Evolutionary conservation across 2,113 vertebrate genomes (phyloP), one percentile per base, ranked within the genome.

Genomic region (Dascyllus trimaculatus): DNA sequence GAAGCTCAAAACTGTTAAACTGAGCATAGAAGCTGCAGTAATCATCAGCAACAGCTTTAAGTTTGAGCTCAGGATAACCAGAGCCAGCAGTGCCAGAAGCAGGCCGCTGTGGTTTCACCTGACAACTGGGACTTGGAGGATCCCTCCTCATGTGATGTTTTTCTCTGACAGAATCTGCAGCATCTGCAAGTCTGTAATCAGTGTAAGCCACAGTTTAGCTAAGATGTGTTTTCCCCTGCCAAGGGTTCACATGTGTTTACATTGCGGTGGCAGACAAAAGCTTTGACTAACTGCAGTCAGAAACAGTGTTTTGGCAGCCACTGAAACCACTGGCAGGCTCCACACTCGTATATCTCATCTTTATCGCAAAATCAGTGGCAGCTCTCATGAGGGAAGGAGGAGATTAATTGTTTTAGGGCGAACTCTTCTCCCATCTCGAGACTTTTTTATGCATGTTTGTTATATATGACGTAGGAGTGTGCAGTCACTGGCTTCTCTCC

Each of bases 311-410:
- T 93, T 94, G 95, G 94, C 95, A 95, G 95, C 95, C 94, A 87
- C 94, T 87, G 86, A 84, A 94, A 94, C 88, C 95, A 71, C 86
- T 83, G 86, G 91, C 91, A 83, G 92, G 93, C 96, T 95, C 95
- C 91, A 91, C 92, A 88, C 81, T 92, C 95, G 95, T 96, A 96
- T 96, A 96, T 97, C 96, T 95, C 91, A 80, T 95, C 94, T 96
- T 95, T 96, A 96, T 96, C 96, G 92, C 92, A 92, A 94, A 95
- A 96, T 97, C 93, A 88, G 95, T 96, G 90, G 89, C 92, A 83
- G 94, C 88, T 85, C 94, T 93, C 93, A 89, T 89, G 94, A 93
- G 93, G 89, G 89, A 94, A 94, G 91, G 88, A 91, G 92, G 89
- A 91, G 93, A 93, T 92, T 93, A 94, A 96, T 96, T 96, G 95